These are phyloP conservation scores for Drosophila diplacantha DNA, from an alignment of 2,888 invertebrate genomes.

Conservation along the genomic window DNA sequence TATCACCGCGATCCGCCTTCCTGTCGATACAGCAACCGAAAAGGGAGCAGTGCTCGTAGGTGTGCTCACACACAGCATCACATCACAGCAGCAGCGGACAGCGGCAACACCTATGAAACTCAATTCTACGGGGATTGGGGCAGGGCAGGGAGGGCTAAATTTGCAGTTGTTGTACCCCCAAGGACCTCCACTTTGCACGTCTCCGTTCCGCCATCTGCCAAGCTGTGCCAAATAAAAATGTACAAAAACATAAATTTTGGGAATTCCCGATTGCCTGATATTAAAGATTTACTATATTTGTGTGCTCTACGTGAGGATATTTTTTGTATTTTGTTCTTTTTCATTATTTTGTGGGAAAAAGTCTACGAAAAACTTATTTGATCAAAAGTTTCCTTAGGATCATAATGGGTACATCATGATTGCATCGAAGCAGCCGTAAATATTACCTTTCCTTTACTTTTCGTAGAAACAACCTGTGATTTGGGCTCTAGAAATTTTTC, in stretches of 20 bases:
- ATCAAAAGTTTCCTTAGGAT: no score
- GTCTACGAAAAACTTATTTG: not conserved
- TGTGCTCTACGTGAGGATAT: constrained; percentile 9
- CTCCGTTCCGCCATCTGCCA: constrained; percentile 5
- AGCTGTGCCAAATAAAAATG: constrained; percentile 26
- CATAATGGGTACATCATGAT: no score
- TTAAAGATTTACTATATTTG: constrained; percentile 9
- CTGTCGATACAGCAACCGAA: constrained; percentile 37
- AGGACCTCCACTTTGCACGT: constrained; percentile 12
- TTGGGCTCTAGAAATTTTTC: no score
- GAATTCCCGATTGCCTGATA: constrained; percentile 12
- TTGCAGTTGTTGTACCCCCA: constrained; percentile 45
- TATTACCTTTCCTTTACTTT: no score
- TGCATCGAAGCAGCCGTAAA: no score
- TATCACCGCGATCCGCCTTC: constrained; percentile 50
- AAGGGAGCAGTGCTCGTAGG: constrained; percentile 31
- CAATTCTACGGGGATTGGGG: constrained; percentile 1
- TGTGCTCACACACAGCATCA: not conserved
- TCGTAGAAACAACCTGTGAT: no score
- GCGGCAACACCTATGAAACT: constrained; percentile 9
- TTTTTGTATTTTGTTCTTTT: constrained; percentile 18
- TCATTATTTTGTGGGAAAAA: constrained; percentile 6
- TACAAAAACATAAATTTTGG: constrained; percentile 23
- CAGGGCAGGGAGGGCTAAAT: constrained; percentile 45
- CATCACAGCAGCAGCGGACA: constrained; percentile 1